Conservation (phyloP, 2,888 invertebrate species). For the Schrankia costaestrigalis region DNA sequence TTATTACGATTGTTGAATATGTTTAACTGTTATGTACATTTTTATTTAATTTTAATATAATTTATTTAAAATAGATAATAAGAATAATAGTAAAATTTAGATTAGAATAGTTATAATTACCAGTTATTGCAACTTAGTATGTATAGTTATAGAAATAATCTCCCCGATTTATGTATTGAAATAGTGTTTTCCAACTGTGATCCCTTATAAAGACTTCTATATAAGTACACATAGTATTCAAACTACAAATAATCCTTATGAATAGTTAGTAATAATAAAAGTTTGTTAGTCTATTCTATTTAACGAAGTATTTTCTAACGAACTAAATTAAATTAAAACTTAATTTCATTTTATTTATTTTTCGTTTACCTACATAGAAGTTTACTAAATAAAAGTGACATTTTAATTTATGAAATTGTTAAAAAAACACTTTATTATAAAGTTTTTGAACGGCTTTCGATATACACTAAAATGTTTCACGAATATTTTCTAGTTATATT, state of each 20-base stretch:
- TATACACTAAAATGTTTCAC: too few relatives aligned
- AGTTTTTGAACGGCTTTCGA: too few relatives aligned
- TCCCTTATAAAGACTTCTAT: slow-evolving; percentile 80
- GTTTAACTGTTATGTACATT: too few relatives aligned
- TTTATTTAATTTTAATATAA: too few relatives aligned
- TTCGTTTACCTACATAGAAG: too few relatives aligned
- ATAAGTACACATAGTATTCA: slow-evolving; percentile 55
- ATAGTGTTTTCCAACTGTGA: slow-evolving; percentile 79
- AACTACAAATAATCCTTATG: slow-evolving; percentile 45
- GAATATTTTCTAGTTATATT: too few relatives aligned
- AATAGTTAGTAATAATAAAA: slow-evolving; percentile 33
- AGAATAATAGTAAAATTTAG: slow-evolving; percentile 10
- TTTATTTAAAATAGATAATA: too few relatives aligned
- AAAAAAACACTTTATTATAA: too few relatives aligned
- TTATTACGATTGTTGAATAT: too few relatives aligned
- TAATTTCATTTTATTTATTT: background rate
- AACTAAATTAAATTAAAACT: slow-evolving; percentile 3
- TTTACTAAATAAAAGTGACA: too few relatives aligned
- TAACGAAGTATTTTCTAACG: slow-evolving; percentile 12
- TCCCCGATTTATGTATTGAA: slow-evolving; percentile 59
- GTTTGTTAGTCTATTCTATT: slow-evolving; percentile 22
- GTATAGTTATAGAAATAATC: slow-evolving; percentile 36
- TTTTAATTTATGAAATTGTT: too few relatives aligned
- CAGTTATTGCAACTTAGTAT: slow-evolving; percentile 17
- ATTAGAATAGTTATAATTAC: slow-evolving; percentile 15